Evolutionary conservation across 2,888 invertebrate genomes (phyloP).

Genomic region (Drosophila stalkeri): DNA sequence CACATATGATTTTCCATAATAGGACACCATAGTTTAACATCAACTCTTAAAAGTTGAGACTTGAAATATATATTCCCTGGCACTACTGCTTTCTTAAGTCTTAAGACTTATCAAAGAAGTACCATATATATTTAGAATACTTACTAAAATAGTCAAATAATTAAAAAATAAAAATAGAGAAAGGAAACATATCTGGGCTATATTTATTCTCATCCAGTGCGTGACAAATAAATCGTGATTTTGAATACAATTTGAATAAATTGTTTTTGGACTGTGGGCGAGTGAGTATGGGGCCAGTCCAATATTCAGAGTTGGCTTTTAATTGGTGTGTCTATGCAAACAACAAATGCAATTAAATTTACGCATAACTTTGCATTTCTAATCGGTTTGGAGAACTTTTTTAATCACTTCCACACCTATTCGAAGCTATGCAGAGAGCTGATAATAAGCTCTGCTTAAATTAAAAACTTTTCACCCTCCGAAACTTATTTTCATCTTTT

Average conservation of each 20-base stretch:
- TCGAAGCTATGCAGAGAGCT: slow-evolving; percentile 44
- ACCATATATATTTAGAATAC: no score
- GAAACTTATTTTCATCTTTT: slow-evolving; percentile 36
- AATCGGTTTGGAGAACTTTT: slow-evolving; percentile 68
- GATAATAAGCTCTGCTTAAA: slow-evolving; percentile 78
- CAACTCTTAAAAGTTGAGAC: no score
- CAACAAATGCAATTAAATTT: slow-evolving; percentile 60
- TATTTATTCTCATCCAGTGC: no score
- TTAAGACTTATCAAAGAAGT: no score
- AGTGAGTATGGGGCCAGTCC: neutral
- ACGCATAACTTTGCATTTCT: slow-evolving; percentile 72
- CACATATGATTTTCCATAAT: no score
- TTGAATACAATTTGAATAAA: neutral
- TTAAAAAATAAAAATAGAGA: no score
- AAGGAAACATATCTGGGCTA: no score
- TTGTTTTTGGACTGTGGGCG: neutral
- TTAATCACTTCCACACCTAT: slow-evolving; percentile 74
- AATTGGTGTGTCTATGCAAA: slow-evolving; percentile 16
- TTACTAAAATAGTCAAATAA: no score
- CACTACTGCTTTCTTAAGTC: no score
- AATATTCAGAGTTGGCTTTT: neutral
- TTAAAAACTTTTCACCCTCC: slow-evolving; percentile 71
- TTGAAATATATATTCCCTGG: no score
- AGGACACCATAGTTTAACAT: no score
- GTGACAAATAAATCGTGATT: neutral